A percentile compares a stretch with the other conserved stretches of the same genome.
Conservation (phyloP, 2,888 invertebrate species). For the Apotomis betuletana region DNA sequence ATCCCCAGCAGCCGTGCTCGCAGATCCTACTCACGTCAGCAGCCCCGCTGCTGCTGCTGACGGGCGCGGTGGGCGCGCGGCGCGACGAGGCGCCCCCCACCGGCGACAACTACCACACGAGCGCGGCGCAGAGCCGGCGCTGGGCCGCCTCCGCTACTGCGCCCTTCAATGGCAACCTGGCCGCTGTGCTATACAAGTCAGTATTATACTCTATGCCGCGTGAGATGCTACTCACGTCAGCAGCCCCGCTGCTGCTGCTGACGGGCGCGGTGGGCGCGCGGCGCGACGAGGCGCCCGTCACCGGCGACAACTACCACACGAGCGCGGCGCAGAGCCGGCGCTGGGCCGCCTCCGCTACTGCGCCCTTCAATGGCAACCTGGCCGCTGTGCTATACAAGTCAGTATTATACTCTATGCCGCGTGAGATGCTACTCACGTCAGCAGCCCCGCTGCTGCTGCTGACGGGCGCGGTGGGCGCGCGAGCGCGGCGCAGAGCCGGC, state of each 20-base stretch:
- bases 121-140: constrained; percentile 75
- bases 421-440: constrained; percentile 88
- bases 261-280: constrained; percentile 61
- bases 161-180: constrained; percentile 89
- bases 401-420: constrained; percentile 34
- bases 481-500: constrained; percentile 73
- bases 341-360: no score
- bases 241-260: no score
- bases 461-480: constrained; percentile 85
- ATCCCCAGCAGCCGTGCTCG: constrained; percentile 82
- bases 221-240: no score
- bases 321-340: no score
- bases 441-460: constrained; percentile 84
- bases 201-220: no score
- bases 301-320: constrained; percentile 85
- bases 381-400: no score
- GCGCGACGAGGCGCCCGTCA: constrained; percentile 83
- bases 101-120: constrained; percentile 85
- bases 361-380: no score
- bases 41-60: constrained; percentile 82
- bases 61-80: constrained; percentile 85
- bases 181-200: constrained; percentile 78
- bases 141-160: constrained; percentile 88
- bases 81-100: constrained; percentile 84
- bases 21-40: constrained; percentile 87